Evolutionary conservation across 2,797 vertebrate genomes (phyloP).

Genomic region (Selene dorsalis): DNA sequence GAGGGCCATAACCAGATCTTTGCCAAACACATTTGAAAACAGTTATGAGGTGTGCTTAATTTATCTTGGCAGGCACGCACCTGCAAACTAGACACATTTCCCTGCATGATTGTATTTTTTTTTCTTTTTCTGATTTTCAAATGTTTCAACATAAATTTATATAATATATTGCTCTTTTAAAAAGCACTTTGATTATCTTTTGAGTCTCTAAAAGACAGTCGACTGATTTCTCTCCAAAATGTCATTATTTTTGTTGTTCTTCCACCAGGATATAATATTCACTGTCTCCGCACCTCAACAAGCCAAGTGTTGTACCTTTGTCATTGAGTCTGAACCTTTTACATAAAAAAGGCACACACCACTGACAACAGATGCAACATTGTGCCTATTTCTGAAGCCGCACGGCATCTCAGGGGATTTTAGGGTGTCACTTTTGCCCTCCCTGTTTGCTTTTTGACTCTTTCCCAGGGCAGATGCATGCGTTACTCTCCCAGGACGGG

Average conservation of each 20-base stretch:
- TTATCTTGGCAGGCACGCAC: conserved; percentile 35
- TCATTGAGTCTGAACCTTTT: conserved; percentile 61
- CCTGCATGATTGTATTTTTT: conserved; percentile 6
- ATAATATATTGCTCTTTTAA: conserved; percentile 10
- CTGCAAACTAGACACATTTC: conserved; percentile 26
- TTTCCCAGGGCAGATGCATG: conserved; percentile 76
- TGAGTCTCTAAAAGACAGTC: not conserved
- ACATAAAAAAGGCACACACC: conserved; percentile 52
- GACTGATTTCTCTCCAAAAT: conserved; percentile 15
- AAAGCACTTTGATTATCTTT: conserved; percentile 12
- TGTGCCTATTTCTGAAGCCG: conserved; percentile 38
- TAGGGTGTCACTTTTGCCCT: conserved; percentile 32
- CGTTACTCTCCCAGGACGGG: conserved; percentile 72
- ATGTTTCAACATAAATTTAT: conserved; percentile 11
- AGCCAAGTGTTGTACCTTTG: conserved; percentile 51
- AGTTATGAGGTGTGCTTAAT: conserved; percentile 39
- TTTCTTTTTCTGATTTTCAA: not conserved
- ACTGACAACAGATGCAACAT: conserved; percentile 59
- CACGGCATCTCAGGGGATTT: conserved; percentile 37
- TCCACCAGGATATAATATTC: not conserved
- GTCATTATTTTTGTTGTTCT: not conserved
- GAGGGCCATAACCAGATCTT: conserved; percentile 32
- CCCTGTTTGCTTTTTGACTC: conserved; percentile 27
- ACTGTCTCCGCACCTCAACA: conserved; percentile 19
- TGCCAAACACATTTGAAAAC: conserved; percentile 28